These are phyloP conservation scores for Melanotaenia nigrans DNA, from an alignment of 2,797 vertebrate species.

Conservation along the genomic window DNA sequence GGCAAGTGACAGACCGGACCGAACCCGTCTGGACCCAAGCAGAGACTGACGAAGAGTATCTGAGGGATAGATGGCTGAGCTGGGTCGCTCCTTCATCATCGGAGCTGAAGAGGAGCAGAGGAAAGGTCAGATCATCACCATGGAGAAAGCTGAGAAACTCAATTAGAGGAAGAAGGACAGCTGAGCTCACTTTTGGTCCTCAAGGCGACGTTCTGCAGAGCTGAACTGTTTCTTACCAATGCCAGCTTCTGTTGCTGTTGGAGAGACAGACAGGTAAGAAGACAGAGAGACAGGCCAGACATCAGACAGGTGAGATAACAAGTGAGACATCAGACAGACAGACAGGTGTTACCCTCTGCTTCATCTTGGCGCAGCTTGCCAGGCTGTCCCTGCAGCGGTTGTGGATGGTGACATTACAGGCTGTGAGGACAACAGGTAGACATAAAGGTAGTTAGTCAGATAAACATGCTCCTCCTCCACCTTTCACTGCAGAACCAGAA, in stretches of 20 bases:
- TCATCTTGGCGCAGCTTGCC: conserved; percentile 94
- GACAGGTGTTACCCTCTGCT: conserved; percentile 88
- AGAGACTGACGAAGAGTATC: conserved; percentile 92
- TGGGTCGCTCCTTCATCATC: conserved; percentile 89
- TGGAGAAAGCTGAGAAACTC: not conserved
- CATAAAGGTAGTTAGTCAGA: not conserved
- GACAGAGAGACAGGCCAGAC: not conserved
- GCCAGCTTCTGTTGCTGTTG: conserved; percentile 91
- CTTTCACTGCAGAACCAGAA: no score
- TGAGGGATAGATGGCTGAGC: conserved; percentile 92
- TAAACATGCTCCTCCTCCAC: no score
- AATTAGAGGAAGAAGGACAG: conserved; percentile 6
- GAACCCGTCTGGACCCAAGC: conserved; percentile 88
- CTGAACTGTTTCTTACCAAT: conserved; percentile 88
- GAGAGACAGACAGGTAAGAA: conserved; percentile 1
- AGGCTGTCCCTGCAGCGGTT: conserved; percentile 94
- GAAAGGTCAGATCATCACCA: not conserved
- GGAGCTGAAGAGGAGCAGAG: conserved; percentile 73
- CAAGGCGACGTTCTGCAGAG: conserved; percentile 89
- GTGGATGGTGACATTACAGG: conserved; percentile 94
- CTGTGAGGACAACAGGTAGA: conserved; percentile 71
- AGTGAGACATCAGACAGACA: not conserved
- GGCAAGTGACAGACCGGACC: conserved; percentile 88
- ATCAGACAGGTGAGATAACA: not conserved
- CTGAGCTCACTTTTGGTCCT: conserved; percentile 70